Conservation (phyloP, 1,140 invertebrate genomes). For the Lasioglossum albipes region DNA sequence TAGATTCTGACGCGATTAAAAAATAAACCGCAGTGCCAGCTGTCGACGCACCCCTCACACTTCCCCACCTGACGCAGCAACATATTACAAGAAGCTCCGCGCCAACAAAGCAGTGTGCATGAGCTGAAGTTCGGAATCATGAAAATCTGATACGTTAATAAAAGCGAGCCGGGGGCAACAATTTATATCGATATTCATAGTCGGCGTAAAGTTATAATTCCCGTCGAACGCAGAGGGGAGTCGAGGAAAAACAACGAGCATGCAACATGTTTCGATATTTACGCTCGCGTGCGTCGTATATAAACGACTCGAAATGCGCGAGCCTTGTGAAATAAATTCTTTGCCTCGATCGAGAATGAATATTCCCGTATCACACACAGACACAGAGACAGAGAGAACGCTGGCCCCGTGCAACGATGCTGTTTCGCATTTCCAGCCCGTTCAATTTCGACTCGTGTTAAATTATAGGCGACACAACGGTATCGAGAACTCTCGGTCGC, state of each 20-base stretch:
- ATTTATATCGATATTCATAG: background rate
- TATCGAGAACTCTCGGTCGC: background rate
- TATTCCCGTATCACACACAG: background rate
- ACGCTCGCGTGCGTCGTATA: background rate
- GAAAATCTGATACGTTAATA: background rate
- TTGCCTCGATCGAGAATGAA: background rate
- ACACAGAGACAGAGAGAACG: no score
- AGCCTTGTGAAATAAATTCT: conserved; percentile 1
- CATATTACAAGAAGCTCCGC: background rate
- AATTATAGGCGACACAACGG: background rate
- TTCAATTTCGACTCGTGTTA: background rate
- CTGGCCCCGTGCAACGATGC: background rate
- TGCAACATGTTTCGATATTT: background rate
- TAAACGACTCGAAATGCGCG: background rate
- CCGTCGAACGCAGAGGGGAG: background rate
- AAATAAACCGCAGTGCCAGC: no score
- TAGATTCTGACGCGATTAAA: no score
- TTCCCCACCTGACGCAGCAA: no score
- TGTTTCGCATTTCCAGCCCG: background rate
- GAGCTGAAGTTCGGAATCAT: background rate
- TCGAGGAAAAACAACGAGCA: background rate
- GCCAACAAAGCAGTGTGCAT: background rate
- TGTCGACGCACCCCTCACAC: no score
- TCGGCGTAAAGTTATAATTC: background rate
- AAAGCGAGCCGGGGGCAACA: background rate